phyloP scores from a whole-genome alignment of 2,888 invertebrate species.

The Dynastes grantii region DNA sequence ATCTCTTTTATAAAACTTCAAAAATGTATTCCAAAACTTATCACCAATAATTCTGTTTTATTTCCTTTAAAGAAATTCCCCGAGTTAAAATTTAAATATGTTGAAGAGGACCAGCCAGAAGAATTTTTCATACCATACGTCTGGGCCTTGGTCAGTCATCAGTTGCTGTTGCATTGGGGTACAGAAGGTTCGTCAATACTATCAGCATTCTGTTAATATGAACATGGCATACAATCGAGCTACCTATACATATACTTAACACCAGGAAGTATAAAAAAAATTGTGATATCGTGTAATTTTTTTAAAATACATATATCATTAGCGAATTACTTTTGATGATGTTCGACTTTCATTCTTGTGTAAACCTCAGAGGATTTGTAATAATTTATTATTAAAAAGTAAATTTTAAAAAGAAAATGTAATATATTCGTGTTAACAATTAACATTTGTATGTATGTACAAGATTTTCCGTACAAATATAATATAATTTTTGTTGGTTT shows the following conservation, averaged over 20 bases:
- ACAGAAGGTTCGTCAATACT: constrained; percentile 60
- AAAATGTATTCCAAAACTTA: background rate
- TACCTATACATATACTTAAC: constrained; percentile 45
- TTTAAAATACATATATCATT: constrained; percentile 44
- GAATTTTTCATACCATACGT: constrained; percentile 99
- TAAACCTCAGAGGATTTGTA: constrained; percentile 36
- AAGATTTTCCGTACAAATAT: constrained; percentile 39
- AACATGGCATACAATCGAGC: background rate
- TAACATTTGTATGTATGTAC: constrained; percentile 46
- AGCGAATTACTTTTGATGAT: constrained; percentile 24
- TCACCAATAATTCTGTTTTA: constrained; percentile 1
- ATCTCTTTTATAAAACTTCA: too few relatives aligned
- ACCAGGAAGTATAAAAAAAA: constrained; percentile 49
- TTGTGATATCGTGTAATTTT: constrained; percentile 51
- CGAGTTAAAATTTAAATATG: constrained; percentile 98
- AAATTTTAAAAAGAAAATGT: constrained; percentile 18
- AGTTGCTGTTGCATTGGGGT: constrained; percentile 68
- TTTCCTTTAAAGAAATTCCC: constrained; percentile 89
- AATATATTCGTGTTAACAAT: constrained; percentile 45
- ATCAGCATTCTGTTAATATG: constrained; percentile 59
- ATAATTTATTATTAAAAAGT: constrained; percentile 34
- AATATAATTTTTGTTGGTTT: constrained; percentile 45
- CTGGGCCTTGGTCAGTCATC: constrained; percentile 88
- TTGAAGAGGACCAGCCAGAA: constrained; percentile 98
- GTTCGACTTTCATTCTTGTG: constrained; percentile 27